Evolutionary conservation across 2,113 vertebrate species (phyloP).

Genomic region (Merops nubicus): DNA sequence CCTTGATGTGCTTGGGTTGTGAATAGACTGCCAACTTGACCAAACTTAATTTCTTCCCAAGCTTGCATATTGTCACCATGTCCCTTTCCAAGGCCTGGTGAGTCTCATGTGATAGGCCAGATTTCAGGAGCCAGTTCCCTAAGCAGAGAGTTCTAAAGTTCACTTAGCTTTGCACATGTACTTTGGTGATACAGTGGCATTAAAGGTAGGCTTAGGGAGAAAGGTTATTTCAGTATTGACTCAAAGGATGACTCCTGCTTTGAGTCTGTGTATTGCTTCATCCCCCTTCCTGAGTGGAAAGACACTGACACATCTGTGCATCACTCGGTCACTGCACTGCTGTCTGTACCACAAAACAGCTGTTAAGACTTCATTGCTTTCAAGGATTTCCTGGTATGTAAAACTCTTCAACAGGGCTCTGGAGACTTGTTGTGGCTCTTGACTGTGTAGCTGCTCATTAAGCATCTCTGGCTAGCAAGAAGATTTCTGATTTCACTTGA

Average conservation of each 20-base stretch:
- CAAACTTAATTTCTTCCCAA: not conserved
- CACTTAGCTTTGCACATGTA: not conserved
- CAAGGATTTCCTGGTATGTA: not conserved
- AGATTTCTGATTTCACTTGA: not conserved
- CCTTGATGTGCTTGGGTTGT: not conserved
- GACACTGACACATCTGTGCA: conserved; percentile 39
- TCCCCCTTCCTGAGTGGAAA: not conserved
- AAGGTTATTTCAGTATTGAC: not conserved
- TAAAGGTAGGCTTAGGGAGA: not conserved
- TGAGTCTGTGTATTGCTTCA: not conserved
- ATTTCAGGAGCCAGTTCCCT: not conserved
- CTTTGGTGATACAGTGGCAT: not conserved
- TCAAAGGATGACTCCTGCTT: not conserved
- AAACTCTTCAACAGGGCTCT: not conserved
- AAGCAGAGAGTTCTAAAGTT: not conserved
- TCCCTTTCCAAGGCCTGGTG: not conserved
- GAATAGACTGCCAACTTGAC: not conserved
- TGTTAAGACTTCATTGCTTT: not conserved
- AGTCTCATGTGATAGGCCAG: not conserved
- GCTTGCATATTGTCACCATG: fast-evolving
- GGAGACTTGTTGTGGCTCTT: not conserved
- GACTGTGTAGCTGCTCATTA: not conserved
- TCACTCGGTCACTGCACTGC: not conserved
- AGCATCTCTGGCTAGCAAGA: not conserved
- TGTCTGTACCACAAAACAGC: not conserved